Evolutionary conservation across 2,797 vertebrate species (phyloP), one percentile per base, ranked within the genome.

Genomic region (Micromesistius poutassou): DNA sequence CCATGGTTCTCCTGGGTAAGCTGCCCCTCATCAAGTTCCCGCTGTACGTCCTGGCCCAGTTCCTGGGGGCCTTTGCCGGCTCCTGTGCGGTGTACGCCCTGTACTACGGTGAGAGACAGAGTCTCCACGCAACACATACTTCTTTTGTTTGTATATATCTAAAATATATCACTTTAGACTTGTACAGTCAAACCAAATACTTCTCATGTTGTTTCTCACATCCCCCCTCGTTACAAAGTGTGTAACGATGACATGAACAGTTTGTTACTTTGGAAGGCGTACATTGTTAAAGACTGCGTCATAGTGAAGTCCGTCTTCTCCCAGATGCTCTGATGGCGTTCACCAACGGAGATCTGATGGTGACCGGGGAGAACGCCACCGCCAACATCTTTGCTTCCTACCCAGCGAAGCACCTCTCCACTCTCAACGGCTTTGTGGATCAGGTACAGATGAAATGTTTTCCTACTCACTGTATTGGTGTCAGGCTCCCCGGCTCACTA

Each of bases 351-450:
- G 87, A 90, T 71, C 78, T 97, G 74, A 76, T 81, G 55, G 93
- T 97, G 22, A 92, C 89, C 33, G 98, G 98, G 82, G 91, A 88
- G 78, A 98, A 98, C 1, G 95, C 96, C 80, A 99, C 97, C 4
- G 98, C 98, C 14, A 94, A 93, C 1, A 98, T 99, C 85, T 99
- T 98, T 85, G 97, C 97, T 70, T 97, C 96, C 1, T 99, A 99
- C 75, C 98, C 98, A 71, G 85, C 93, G 50, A 92, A 95, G 0
- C 94, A 96, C 82, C 93, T 99, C 16, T 97, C 97, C 12, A 78
- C 95, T 72, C 3, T 92, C 1, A 97, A 97, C 71, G 98, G 96
- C 77, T 96, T 99, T 89, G 91, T 93, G 87, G 98, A 99, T 89
- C 97, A 99, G 94, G 98, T 98, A 89, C 94, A 91, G 84, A 22